Evolutionary conservation across 2,888 invertebrate genomes (phyloP).

Genomic region (Allacma fusca): DNA sequence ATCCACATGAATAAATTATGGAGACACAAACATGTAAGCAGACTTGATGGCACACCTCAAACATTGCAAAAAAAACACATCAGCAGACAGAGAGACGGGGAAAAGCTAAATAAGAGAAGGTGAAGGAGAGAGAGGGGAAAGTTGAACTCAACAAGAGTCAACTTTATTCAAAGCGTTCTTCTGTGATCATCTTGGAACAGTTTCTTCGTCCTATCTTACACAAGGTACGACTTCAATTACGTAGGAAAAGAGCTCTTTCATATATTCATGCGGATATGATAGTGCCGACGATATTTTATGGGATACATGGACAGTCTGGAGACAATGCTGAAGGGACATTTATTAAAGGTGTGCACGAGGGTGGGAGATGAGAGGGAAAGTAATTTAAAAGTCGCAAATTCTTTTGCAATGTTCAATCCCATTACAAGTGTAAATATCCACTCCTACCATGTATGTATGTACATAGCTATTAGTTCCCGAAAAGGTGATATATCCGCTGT

Average conservation of each 20-base stretch:
- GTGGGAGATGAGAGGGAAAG: background rate
- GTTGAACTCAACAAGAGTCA: background rate
- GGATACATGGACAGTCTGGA: background rate
- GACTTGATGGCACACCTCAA: background rate
- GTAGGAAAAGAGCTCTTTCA: background rate
- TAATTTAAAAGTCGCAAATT: background rate
- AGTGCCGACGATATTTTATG: too few species aligned
- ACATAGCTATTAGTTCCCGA: too few species aligned
- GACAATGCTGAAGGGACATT: background rate
- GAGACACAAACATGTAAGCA: background rate
- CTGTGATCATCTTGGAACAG: too few species aligned
- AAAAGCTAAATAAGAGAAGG: background rate
- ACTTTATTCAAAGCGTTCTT: background rate
- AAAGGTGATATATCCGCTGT: too few species aligned
- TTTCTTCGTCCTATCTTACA: too few species aligned
- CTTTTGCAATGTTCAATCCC: too few species aligned
- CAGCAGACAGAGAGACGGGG: background rate
- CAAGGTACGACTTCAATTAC: too few species aligned
- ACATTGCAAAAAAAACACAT: background rate
- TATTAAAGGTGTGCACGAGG: background rate
- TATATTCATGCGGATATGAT: too few species aligned
- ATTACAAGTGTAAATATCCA: too few species aligned
- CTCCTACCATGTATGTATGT: too few species aligned
- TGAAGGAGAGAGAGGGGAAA: background rate
- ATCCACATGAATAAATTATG: conserved; percentile 26